A percentile compares a stretch with the other conserved stretches of the same genome.
Conservation (phyloP, 2,888 invertebrate species). For the Mesorhabditis sp. region DNA sequence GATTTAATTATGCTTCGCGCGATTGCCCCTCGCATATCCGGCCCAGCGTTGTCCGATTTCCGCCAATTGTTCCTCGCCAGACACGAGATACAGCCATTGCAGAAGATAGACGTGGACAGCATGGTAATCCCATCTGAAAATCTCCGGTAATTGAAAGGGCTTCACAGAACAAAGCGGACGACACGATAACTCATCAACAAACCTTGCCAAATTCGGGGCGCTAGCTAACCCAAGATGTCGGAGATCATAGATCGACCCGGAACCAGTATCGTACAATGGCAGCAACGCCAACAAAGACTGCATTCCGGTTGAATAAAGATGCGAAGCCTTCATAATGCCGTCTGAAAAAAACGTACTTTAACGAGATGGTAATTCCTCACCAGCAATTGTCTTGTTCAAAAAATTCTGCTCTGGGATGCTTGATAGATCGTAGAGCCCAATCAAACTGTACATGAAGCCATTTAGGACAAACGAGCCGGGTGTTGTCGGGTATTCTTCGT, state of each 20-base stretch:
- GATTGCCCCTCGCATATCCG: constrained; percentile 47
- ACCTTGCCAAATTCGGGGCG: constrained; percentile 79
- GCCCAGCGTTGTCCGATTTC: constrained; percentile 51
- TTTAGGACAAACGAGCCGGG: constrained; percentile 92
- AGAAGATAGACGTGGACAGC: constrained; percentile 92
- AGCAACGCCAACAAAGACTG: constrained; percentile 80
- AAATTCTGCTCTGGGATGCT: constrained; percentile 7
- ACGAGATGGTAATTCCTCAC: background rate
- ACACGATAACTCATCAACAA: background rate
- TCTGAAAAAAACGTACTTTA: background rate
- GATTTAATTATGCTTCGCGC: constrained; percentile 44
- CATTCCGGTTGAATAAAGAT: constrained; percentile 62
- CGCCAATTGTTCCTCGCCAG: constrained; percentile 60
- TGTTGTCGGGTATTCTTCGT: constrained; percentile 94
- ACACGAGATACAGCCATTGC: constrained; percentile 77
- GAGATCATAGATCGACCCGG: constrained; percentile 90
- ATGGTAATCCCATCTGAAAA: constrained; percentile 84
- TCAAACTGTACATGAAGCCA: constrained; percentile 93
- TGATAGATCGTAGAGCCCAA: constrained; percentile 89
- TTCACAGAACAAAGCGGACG: no score
- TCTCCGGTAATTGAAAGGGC: no score
- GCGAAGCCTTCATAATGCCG: constrained; percentile 23
- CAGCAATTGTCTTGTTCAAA: background rate
- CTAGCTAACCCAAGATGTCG: constrained; percentile 80
- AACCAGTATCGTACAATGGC: constrained; percentile 87